phyloP scores from a whole-genome alignment of 2,888 invertebrate genomes.

The Oscheius myriophilus region DNA sequence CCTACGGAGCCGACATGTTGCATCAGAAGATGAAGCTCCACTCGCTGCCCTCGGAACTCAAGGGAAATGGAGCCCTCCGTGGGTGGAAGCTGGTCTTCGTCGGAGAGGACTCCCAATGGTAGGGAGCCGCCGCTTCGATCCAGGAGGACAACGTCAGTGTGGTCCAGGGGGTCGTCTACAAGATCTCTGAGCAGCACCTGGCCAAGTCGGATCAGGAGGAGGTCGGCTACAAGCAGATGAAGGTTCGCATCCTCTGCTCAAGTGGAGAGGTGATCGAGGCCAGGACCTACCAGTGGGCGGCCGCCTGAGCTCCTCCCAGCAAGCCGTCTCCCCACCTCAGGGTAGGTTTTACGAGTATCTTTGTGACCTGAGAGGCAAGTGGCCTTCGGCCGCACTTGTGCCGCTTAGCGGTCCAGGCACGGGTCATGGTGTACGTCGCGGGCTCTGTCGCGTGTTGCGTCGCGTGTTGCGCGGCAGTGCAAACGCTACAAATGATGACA shows the following conservation, averaged over 20 bases:
- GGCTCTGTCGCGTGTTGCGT: no score
- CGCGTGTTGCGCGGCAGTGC: no score
- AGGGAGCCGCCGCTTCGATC: slow-evolving; percentile 3
- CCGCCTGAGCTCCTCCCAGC: background rate
- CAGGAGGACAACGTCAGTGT: background rate
- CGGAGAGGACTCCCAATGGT: background rate
- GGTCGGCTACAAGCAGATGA: background rate
- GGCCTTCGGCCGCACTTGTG: no score
- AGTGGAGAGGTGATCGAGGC: background rate
- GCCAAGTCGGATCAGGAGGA: background rate
- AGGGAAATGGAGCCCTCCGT: background rate
- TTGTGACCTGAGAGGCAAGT: no score
- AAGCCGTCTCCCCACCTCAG: slow-evolving; percentile 7
- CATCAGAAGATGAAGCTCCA: slow-evolving; percentile 1
- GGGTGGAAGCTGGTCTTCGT: slow-evolving; percentile 11
- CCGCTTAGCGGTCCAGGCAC: no score
- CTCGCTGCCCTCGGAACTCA: background rate
- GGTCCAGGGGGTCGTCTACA: slow-evolving; percentile 9
- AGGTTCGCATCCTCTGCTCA: slow-evolving; percentile 3
- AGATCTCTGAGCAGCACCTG: background rate
- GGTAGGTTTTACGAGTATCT: no score
- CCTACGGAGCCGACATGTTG: no score
- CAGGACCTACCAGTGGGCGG: background rate
- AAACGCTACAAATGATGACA: no score
- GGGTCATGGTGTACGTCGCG: no score